phyloP scores from a whole-genome alignment of 2,797 vertebrate species.

The Melanotaenia boesemani region DNA sequence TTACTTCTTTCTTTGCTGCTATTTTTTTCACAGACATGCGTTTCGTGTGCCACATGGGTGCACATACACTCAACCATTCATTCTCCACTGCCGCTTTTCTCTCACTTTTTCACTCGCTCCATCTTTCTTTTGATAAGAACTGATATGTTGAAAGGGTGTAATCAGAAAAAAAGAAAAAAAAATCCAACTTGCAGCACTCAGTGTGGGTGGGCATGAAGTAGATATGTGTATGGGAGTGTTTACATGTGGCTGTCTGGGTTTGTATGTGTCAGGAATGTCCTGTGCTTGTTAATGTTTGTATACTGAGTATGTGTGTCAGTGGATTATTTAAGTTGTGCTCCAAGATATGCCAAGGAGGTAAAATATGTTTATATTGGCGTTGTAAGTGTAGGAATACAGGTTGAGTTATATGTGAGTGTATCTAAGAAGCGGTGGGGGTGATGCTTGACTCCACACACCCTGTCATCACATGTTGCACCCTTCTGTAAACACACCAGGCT shows the following conservation, averaged over 20 bases:
- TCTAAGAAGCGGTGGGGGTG: background rate
- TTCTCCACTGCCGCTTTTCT: slow-evolving; percentile 5
- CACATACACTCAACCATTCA: slow-evolving; percentile 8
- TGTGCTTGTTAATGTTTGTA: background rate
- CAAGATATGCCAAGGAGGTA: background rate
- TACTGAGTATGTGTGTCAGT: background rate
- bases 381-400: background rate
- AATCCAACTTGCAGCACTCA: slow-evolving; percentile 1
- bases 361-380: background rate
- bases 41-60: background rate
- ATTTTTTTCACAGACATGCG: slow-evolving; percentile 1
- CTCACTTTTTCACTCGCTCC: slow-evolving; percentile 7
- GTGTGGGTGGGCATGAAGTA: slow-evolving; percentile 13
- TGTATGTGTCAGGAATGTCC: background rate
- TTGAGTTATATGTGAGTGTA: slow-evolving; percentile 3
- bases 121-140: slow-evolving; percentile 10
- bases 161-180: slow-evolving; percentile 16
- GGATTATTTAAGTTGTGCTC: background rate
- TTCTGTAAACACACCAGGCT: slow-evolving; percentile 33
- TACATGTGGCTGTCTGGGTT: slow-evolving; percentile 1
- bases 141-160: slow-evolving; percentile 16
- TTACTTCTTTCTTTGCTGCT: background rate
- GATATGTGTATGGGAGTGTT: background rate
- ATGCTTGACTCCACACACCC: slow-evolving; percentile 32
- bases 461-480: slow-evolving; percentile 36